Conservation (phyloP, 1,140 invertebrate genomes). For the Drosophila hydei region DNA sequence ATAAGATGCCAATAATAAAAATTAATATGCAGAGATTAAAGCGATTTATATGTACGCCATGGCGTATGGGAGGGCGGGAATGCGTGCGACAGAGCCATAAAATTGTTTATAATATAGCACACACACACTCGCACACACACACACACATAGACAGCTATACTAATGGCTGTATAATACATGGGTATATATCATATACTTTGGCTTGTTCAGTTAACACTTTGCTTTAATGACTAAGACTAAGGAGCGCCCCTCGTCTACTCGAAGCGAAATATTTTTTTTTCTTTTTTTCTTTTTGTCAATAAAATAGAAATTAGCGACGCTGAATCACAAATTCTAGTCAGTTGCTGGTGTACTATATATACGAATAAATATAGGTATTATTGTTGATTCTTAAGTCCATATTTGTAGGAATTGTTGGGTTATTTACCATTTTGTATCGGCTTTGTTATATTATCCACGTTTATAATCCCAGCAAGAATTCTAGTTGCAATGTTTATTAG, state of each 20-base stretch:
- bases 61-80: slow-evolving; percentile 45
- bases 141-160: slow-evolving; percentile 12
- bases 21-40: slow-evolving; percentile 79
- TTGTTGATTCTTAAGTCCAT: slow-evolving; percentile 26
- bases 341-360: slow-evolving; percentile 20
- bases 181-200: slow-evolving; percentile 19
- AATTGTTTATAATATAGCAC: slow-evolving; percentile 69
- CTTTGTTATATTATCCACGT: slow-evolving; percentile 42
- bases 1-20: slow-evolving; percentile 79
- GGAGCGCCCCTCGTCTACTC: slow-evolving; percentile 59
- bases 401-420: slow-evolving; percentile 13
- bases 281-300: slow-evolving; percentile 56
- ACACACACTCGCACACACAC: slow-evolving; percentile 44
- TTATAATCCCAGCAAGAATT: slow-evolving; percentile 43
- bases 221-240: slow-evolving; percentile 79
- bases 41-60: slow-evolving; percentile 73
- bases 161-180: slow-evolving; percentile 29
- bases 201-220: slow-evolving; percentile 55
- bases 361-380: no score
- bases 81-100: slow-evolving; percentile 71
- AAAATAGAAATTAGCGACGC: slow-evolving; percentile 75
- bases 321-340: slow-evolving; percentile 51
- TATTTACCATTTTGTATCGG: slow-evolving; percentile 72
- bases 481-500: slow-evolving; percentile 34
- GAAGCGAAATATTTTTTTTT: neutral